Conservation (phyloP, 2,888 invertebrate genomes). For the Phengaris alcon region DNA sequence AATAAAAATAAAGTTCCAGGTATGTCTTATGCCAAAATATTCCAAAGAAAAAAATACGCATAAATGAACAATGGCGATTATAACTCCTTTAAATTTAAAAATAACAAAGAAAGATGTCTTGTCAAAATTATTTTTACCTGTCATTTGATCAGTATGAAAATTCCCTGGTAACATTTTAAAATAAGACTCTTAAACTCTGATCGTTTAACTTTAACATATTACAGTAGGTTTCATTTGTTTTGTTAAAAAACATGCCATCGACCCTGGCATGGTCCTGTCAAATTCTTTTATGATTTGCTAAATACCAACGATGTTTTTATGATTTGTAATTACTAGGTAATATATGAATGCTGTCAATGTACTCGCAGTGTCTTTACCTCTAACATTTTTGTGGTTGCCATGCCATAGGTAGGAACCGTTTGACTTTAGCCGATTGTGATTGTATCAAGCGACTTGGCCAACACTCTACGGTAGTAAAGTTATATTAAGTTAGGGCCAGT, state of each 20-base stretch:
- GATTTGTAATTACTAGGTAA: background rate
- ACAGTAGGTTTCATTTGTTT: background rate
- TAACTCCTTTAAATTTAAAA: background rate
- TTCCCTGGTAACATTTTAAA: background rate
- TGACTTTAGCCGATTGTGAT: too few species aligned
- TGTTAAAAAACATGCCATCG: constrained; percentile 16
- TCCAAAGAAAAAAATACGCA: background rate
- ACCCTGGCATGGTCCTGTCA: constrained; percentile 10
- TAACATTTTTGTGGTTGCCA: too few species aligned
- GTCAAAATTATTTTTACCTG: constrained; percentile 24
- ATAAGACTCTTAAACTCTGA: background rate
- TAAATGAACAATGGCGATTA: background rate
- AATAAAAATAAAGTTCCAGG: background rate
- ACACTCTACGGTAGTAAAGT: too few species aligned
- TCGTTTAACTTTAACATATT: constrained; percentile 9
- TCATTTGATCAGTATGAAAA: background rate
- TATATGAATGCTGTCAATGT: background rate
- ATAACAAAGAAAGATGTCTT: background rate
- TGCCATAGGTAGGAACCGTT: too few species aligned
- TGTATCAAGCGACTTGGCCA: too few species aligned
- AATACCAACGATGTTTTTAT: background rate
- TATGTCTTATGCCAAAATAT: background rate
- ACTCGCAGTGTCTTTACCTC: background rate
- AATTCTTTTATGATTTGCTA: constrained; percentile 2
- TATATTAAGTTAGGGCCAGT: too few species aligned